Base-by-base conservation (phyloP, 2,888 invertebrate genomes). In the Trilocha varians region DNA sequence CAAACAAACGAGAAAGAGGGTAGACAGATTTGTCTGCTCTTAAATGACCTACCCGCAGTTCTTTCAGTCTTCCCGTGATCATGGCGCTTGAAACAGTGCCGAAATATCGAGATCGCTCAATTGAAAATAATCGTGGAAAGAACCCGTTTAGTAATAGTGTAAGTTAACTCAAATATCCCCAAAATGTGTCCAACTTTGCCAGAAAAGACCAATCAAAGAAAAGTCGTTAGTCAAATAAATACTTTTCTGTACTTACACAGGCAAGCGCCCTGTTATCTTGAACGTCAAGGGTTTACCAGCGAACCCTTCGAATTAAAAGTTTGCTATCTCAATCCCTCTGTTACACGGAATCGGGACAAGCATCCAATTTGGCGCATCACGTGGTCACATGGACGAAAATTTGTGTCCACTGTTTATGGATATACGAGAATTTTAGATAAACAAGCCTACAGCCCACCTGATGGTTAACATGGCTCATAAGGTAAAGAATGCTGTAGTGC, bases 361-460 rank as follows among this genome's bases (percentile, higher is more conserved):
- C 73, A 76, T 74, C 70, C 72, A 77, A 78, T 78, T 78, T 76
- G 62, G 63, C 55, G 49, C 52, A 60, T 44, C 40, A 36, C 39
- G 40, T 44, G 41, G 40, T 37, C 35, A 38, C 14, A 41, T 13
- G 18, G 34, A 17, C 16, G 25, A 13, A 18, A 4, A n/a, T n/a
- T 3, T 5, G 11, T 3, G 15, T 17, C 40, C 25, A 25, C 11
- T 6, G 11, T 9, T 3, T 5, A 25, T 3, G 25, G 25, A 9
- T 25, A 25, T 25, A 25, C 25, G 25, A 25, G 3, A 25, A 25
- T 25, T 25, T 2, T 25, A 25, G 35, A 32, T 36, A 39, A 18
- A 5, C n/a, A n/a, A n/a, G n/a, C n/a, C n/a, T n/a, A n/a, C n/a
- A n/a, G n/a, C n/a, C n/a, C n/a, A n/a, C n/a, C n/a, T 3, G 32